phyloP scores from a whole-genome alignment of 2,113 vertebrate species.

The Hemichromis elongatus region DNA sequence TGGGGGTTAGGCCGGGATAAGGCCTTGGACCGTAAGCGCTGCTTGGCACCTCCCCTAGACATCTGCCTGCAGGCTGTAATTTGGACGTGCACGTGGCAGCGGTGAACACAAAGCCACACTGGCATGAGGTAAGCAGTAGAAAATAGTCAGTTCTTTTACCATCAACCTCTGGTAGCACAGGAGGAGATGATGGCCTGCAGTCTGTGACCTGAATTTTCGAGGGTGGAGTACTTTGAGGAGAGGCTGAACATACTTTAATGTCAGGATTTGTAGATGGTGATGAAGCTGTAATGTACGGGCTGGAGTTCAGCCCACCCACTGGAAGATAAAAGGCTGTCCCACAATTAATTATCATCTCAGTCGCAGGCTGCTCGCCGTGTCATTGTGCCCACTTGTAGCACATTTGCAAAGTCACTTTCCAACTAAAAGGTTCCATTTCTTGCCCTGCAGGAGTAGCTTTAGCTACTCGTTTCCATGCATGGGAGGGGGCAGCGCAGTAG shows the following conservation, averaged over 20 bases:
- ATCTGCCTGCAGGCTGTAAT: slow-evolving; percentile 68
- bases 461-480: background rate
- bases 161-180: slow-evolving; percentile 13
- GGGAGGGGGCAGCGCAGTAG: background rate
- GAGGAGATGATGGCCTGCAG: slow-evolving; percentile 13
- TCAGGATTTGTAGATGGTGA: slow-evolving; percentile 28
- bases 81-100: slow-evolving; percentile 68
- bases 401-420: background rate
- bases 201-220: slow-evolving; percentile 44
- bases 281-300: slow-evolving; percentile 30
- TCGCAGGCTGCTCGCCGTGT: background rate
- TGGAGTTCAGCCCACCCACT: slow-evolving; percentile 5
- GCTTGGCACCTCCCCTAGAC: slow-evolving; percentile 57
- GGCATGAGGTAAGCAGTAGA: slow-evolving; percentile 63
- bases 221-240: slow-evolving; percentile 35
- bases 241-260: slow-evolving; percentile 10
- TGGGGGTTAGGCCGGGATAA: slow-evolving; percentile 28
- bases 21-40: slow-evolving; percentile 25
- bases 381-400: background rate
- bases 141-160: slow-evolving; percentile 65
- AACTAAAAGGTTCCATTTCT: background rate
- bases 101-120: slow-evolving; percentile 67
- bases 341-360: background rate
- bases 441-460: background rate
- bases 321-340: background rate